These are phyloP conservation scores for Ophiodon elongatus DNA, from an alignment of 2,113 vertebrate species.

Conservation along the genomic window DNA sequence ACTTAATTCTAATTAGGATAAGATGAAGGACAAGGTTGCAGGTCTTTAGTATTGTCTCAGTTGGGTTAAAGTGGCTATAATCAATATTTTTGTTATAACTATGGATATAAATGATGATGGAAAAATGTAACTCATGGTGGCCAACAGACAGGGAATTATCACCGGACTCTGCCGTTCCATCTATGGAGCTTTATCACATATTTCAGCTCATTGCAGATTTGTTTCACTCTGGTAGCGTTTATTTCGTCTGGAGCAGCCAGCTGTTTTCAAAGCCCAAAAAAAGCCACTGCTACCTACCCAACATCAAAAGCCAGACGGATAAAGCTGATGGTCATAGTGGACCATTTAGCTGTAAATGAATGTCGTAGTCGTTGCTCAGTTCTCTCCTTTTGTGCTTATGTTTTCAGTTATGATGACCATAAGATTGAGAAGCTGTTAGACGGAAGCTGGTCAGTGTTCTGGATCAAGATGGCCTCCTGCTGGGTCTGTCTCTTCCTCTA, in stretches of 20 bases:
- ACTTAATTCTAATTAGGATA: not conserved
- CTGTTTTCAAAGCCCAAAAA: not conserved
- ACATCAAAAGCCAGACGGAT: not conserved
- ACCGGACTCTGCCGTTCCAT: not conserved
- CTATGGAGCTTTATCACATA: not conserved
- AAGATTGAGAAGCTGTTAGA: slow-evolving; percentile 93
- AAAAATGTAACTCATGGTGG: not conserved
- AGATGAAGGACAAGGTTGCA: not conserved
- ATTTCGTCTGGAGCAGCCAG: not conserved
- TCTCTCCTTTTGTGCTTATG: slow-evolving; percentile 17
- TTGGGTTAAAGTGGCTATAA: not conserved
- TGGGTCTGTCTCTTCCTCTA: slow-evolving; percentile 94
- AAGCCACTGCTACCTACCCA: not conserved
- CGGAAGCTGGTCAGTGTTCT: slow-evolving; percentile 94
- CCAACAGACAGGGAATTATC: not conserved
- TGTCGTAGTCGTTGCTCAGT: not conserved
- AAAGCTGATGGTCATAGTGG: not conserved
- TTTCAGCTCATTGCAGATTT: not conserved
- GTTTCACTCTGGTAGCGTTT: not conserved
- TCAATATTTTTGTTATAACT: not conserved
- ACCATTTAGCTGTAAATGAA: not conserved
- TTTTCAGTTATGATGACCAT: slow-evolving; percentile 89
- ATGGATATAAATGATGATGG: not conserved
- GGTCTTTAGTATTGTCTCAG: not conserved
- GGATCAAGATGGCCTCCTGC: slow-evolving; percentile 97